Evolutionary conservation across 2,888 invertebrate species (phyloP).

Genomic region (Pachycephus smyrnensis): DNA sequence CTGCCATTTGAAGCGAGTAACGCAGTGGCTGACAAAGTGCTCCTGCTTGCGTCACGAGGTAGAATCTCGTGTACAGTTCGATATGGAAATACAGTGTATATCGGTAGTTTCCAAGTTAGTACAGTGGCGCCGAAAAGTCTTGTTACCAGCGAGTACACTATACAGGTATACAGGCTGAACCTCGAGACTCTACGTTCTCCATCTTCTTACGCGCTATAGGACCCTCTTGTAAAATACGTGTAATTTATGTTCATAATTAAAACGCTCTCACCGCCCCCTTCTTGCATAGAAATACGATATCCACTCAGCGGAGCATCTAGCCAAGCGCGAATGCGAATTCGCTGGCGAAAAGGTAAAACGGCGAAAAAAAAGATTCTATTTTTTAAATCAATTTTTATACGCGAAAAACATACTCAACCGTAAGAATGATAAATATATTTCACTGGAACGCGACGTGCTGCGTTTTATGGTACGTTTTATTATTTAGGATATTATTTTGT

Average conservation of each 20-base stretch:
- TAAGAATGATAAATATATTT: neutral
- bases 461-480: neutral
- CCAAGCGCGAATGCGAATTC: neutral
- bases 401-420: neutral
- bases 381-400: neutral
- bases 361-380: neutral
- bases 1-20: neutral
- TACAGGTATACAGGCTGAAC: neutral
- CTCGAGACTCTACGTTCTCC: neutral
- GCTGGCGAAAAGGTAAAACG: neutral
- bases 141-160: neutral
- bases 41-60: neutral
- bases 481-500: neutral
- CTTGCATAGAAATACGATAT: neutral
- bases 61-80: neutral
- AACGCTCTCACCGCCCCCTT: neutral
- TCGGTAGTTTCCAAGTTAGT: neutral
- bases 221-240: neutral
- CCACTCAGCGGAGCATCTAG: neutral
- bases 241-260: neutral
- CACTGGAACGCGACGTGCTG: neutral
- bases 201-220: neutral
- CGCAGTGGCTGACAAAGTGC: neutral
- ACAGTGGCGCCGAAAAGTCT: neutral
- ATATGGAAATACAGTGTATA: neutral